Percentiles rank a stretch among this genome's conserved stretches.
Conservation (phyloP, 2,113 vertebrate species). For the Trichomycterus rosablanca region DNA sequence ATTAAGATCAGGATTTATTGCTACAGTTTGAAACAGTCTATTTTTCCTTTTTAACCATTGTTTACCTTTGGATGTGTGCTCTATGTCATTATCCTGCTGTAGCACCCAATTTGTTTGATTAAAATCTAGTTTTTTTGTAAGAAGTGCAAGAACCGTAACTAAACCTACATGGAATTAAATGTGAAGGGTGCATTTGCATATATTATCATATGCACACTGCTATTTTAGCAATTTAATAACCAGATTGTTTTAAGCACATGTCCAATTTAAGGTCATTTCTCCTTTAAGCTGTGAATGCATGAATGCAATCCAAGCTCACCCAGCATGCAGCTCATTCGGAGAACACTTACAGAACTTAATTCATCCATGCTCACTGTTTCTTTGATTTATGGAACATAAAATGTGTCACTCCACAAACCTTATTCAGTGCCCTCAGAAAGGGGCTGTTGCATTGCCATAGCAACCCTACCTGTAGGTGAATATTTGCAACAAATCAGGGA, state of each 20-base stretch:
- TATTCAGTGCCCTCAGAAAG: constrained; percentile 8
- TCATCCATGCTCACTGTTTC: constrained; percentile 21
- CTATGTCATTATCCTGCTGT: too few species aligned
- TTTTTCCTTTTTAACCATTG: too few species aligned
- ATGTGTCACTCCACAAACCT: constrained; percentile 17
- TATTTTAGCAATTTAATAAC: neutral
- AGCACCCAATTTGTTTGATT: too few species aligned
- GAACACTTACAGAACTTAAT: neutral
- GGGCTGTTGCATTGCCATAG: constrained; percentile 33
- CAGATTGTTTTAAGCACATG: constrained; percentile 12
- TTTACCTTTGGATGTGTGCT: too few species aligned
- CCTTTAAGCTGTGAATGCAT: constrained; percentile 30
- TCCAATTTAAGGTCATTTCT: constrained; percentile 37
- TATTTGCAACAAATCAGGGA: constrained; percentile 7
- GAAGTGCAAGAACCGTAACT: too few species aligned
- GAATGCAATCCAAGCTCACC: constrained; percentile 25
- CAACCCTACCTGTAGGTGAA: constrained; percentile 31
- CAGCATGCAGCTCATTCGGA: constrained; percentile 7
- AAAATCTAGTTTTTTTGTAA: too few species aligned
- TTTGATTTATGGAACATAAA: constrained; percentile 23
- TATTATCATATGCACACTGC: too few species aligned
- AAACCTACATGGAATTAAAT: too few species aligned
- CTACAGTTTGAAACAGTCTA: too few species aligned
- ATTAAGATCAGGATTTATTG: too few species aligned
- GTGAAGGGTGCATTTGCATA: too few species aligned